phyloP scores from a whole-genome alignment of 2,797 vertebrate genomes.

The Eutrigla gurnardus region DNA sequence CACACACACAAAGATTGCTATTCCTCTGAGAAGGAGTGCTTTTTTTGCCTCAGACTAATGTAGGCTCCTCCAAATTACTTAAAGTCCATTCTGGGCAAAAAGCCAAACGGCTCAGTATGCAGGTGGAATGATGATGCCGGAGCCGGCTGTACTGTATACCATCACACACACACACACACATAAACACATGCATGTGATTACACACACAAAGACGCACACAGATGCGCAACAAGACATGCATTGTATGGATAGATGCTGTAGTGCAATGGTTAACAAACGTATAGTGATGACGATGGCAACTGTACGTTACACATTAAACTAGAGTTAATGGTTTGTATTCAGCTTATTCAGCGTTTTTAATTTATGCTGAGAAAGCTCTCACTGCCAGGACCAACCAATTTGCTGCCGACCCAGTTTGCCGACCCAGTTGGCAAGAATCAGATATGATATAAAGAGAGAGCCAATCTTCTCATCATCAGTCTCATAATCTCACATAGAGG shows the following conservation, averaged over 20 bases:
- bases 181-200: background rate
- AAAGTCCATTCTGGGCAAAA: conserved; percentile 52
- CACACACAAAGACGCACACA: conserved; percentile 9
- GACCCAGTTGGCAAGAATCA: conserved; percentile 35
- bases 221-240: background rate
- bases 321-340: conserved; percentile 38
- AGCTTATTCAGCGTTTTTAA: conserved; percentile 45
- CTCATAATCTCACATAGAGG: conserved; percentile 5
- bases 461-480: conserved; percentile 5
- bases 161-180: conserved; percentile 26
- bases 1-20: conserved; percentile 3
- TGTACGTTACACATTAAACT: conserved; percentile 17
- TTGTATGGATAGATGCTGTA: background rate
- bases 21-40: conserved; percentile 50
- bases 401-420: conserved; percentile 37
- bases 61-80: conserved; percentile 66
- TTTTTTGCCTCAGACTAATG: conserved; percentile 65
- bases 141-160: conserved; percentile 21
- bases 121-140: conserved; percentile 45
- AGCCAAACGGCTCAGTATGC: conserved; percentile 54
- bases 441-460: conserved; percentile 6
- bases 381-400: conserved; percentile 28
- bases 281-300: conserved; percentile 14
- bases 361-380: conserved; percentile 46
- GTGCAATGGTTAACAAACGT: background rate